phyloP scores from a whole-genome alignment of 2,113 vertebrate species.

The Dissostichus mawsoni region DNA sequence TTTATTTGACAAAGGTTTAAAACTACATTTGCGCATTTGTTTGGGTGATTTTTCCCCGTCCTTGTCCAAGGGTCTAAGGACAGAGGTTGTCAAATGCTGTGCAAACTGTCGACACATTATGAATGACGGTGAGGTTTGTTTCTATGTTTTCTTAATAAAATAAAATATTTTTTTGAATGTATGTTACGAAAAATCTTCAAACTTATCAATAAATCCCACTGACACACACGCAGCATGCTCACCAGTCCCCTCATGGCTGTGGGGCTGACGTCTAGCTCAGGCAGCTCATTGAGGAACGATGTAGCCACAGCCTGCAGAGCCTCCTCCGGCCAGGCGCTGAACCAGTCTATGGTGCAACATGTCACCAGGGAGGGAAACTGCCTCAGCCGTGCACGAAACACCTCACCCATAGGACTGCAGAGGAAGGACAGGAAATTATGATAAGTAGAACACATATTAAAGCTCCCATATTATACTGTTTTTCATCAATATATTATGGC shows the following conservation, averaged over 20 bases:
- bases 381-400: conserved; percentile 89
- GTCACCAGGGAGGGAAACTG: conserved; percentile 95
- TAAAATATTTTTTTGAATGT: background rate
- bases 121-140: background rate
- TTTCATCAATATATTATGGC: too few relatives aligned
- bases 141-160: background rate
- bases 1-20: background rate
- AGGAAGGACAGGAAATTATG: background rate
- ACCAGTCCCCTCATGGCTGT: conserved; percentile 85
- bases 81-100: too few relatives aligned
- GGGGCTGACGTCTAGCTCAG: conserved; percentile 80
- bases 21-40: background rate
- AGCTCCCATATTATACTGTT: too few relatives aligned
- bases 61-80: too few relatives aligned
- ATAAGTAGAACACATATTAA: background rate
- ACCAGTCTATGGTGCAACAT: conserved; percentile 96
- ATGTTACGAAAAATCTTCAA: background rate
- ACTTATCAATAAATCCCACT: background rate
- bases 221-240: conserved; percentile 59
- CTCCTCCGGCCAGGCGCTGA: conserved; percentile 92
- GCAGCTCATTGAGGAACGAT: conserved; percentile 86
- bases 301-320: conserved; percentile 90
- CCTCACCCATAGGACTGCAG: conserved; percentile 90
- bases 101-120: background rate
- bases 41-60: background rate